These are phyloP conservation scores for Drosophila anomalata DNA, from an alignment of 2,888 invertebrate genomes.

Conservation along the genomic window DNA sequence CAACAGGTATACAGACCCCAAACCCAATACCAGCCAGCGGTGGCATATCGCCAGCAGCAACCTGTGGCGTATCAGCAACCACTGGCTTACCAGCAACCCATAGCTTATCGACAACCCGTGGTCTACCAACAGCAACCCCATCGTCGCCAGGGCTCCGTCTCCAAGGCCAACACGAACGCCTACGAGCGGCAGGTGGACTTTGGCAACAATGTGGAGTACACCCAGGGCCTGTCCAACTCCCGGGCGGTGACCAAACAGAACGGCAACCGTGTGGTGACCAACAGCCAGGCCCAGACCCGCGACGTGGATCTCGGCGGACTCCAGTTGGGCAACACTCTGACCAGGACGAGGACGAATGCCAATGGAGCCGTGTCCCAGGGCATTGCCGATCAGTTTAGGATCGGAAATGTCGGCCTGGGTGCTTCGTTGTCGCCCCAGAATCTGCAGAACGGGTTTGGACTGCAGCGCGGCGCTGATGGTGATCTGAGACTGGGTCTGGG, in stretches of 20 bases:
- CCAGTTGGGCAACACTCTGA: constrained; percentile 80
- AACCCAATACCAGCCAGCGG: constrained; percentile 12
- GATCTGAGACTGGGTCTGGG: constrained; percentile 78
- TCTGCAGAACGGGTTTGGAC: constrained; percentile 74
- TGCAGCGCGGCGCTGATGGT: constrained; percentile 75
- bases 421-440: constrained; percentile 80
- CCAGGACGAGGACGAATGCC: constrained; percentile 68
- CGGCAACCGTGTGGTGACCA: constrained; percentile 66
- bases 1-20: constrained; percentile 11
- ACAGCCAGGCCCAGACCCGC: constrained; percentile 71
- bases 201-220: constrained; percentile 66
- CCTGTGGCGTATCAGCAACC: constrained; percentile 1
- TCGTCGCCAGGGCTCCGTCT: constrained; percentile 66
- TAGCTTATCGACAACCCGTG: constrained; percentile 22
- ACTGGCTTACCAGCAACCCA: constrained; percentile 20
- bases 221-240: constrained; percentile 73
- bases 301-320: constrained; percentile 78
- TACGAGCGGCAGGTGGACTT: constrained; percentile 70
- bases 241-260: constrained; percentile 77
- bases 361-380: constrained; percentile 75
- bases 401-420: constrained; percentile 79
- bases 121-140: constrained; percentile 18
- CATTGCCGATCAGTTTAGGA: constrained; percentile 73
- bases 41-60: constrained; percentile 15
- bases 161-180: constrained; percentile 75